Percentiles rank a stretch among this genome's conserved stretches.
Evolutionary conservation across 2,888 invertebrate genomes (phyloP).

Genomic region (Odiellus spinosus): DNA sequence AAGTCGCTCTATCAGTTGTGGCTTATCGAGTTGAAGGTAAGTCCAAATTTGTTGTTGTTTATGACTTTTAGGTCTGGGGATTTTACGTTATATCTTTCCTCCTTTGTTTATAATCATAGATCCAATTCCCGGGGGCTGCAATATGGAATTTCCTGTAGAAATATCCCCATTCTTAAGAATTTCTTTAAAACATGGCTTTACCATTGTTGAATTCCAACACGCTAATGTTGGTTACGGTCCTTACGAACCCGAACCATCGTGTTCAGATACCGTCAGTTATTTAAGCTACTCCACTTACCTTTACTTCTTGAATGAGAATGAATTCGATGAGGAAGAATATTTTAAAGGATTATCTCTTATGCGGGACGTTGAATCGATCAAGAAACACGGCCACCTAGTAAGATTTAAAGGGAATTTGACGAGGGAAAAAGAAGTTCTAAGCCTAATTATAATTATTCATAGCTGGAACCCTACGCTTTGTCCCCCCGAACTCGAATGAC

Average conservation of each 20-base stretch:
- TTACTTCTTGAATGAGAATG: constrained; percentile 42
- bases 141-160: constrained; percentile 45
- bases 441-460: background rate
- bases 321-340: constrained; percentile 39
- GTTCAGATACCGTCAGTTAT: constrained; percentile 25
- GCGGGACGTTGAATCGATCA: constrained; percentile 42
- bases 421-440: no score
- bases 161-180: constrained; percentile 37
- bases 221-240: constrained; percentile 33
- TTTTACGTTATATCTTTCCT: no score
- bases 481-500: background rate
- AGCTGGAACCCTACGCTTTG: background rate
- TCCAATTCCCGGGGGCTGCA: constrained; percentile 64
- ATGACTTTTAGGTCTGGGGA: no score
- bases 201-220: constrained; percentile 36
- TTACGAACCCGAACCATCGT: constrained; percentile 28
- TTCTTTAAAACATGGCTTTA: constrained; percentile 28
- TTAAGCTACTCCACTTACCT: constrained; percentile 43
- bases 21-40: no score
- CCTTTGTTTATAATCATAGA: constrained; percentile 32
- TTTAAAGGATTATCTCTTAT: constrained; percentile 44
- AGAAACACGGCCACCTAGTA: constrained; percentile 39
- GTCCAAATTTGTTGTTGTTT: no score
- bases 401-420: constrained; percentile 16
- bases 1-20: no score